These are phyloP conservation scores for Scatophagus argus DNA, from an alignment of 2,113 vertebrate genomes.

Conservation along the genomic window DNA sequence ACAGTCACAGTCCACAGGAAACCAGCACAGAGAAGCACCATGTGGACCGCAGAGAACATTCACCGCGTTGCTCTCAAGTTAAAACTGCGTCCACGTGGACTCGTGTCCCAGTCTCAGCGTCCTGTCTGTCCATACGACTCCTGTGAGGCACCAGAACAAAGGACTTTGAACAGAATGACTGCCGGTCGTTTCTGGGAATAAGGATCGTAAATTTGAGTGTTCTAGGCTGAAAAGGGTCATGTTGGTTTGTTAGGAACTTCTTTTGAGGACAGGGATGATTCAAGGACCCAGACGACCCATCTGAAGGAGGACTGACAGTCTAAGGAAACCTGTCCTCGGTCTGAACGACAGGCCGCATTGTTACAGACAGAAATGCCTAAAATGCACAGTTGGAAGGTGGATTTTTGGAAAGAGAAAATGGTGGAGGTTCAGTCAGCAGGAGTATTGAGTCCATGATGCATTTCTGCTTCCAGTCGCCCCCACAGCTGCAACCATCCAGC, in stretches of 20 bases:
- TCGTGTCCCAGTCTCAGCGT: not conserved
- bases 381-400: slow-evolving; percentile 19
- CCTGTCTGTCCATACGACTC: not conserved
- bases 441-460: slow-evolving; percentile 5
- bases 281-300: no score
- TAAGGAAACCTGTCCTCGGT: no score
- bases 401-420: slow-evolving; percentile 15
- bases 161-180: no score
- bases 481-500: not conserved
- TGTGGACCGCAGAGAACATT: no score
- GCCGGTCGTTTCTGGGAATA: not conserved
- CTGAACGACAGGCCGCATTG: not conserved
- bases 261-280: not conserved
- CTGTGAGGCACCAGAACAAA: not conserved
- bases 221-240: not conserved
- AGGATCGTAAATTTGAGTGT: not conserved
- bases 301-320: no score
- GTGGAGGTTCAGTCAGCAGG: not conserved
- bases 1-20: no score
- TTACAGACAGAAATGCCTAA: not conserved
- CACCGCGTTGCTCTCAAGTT: no score
- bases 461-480: slow-evolving; percentile 25
- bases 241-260: not conserved
- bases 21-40: no score
- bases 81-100: no score